Conservation (phyloP, 2,113 vertebrate species). For the Chlorodrepanis virens region DNA sequence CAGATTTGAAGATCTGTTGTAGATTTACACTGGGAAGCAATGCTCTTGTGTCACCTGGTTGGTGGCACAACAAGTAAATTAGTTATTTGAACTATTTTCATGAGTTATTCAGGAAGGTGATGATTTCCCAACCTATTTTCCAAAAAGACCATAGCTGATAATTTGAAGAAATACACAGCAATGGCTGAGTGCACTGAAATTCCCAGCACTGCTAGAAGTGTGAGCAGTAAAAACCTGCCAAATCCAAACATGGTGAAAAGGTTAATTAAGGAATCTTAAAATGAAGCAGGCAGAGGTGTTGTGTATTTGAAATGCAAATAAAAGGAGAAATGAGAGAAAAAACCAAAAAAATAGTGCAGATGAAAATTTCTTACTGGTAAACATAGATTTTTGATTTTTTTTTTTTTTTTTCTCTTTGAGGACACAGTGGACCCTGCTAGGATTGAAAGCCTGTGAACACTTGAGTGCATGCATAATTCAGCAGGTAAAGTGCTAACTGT, state of each 20-base stretch:
- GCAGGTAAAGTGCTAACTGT: neutral
- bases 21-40: neutral
- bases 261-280: neutral
- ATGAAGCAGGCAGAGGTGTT: neutral
- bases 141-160: neutral
- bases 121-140: neutral
- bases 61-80: neutral
- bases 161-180: neutral
- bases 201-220: accelerated
- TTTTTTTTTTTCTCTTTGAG: neutral
- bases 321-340: neutral
- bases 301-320: neutral
- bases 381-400: neutral
- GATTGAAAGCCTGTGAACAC: neutral
- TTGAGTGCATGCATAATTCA: neutral
- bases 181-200: neutral
- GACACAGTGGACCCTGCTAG: neutral
- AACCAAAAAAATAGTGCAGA: neutral
- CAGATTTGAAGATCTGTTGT: accelerated
- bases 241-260: neutral
- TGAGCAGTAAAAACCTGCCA: neutral
- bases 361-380: neutral
- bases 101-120: neutral
- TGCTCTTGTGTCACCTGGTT: neutral
- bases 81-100: neutral